Evolutionary conservation across 2,113 vertebrate genomes (phyloP).

Genomic region (Lepisosteus osseus): DNA sequence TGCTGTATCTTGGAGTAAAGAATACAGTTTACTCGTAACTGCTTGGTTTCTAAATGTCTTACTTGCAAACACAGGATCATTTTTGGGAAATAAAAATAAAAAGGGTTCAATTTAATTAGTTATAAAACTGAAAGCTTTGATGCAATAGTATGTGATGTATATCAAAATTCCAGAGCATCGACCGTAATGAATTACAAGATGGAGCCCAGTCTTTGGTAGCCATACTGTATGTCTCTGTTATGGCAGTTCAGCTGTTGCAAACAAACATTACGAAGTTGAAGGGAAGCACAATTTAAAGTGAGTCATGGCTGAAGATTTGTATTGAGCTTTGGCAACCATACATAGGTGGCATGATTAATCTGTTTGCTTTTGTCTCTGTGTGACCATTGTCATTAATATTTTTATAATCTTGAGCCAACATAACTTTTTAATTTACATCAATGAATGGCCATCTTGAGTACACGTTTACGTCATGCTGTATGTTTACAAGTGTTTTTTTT

Average conservation of each 20-base stretch:
- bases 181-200: constrained; percentile 1
- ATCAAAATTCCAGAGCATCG: constrained; percentile 26
- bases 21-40: no score
- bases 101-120: constrained; percentile 10
- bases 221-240: neutral
- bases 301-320: constrained; percentile 2
- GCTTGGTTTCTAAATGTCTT: no score
- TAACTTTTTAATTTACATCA: constrained; percentile 27
- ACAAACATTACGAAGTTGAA: neutral
- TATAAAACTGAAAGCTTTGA: constrained; percentile 5
- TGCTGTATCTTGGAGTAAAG: no score
- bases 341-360: constrained; percentile 17
- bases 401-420: constrained; percentile 22
- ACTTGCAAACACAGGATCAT: no score
- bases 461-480: constrained; percentile 9
- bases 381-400: constrained; percentile 12
- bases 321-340: neutral
- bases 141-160: constrained; percentile 4
- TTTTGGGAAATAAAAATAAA: no score
- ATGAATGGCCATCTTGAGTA: constrained; percentile 17
- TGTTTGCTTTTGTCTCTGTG: neutral
- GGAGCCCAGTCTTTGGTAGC: neutral
- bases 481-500: constrained; percentile 10
- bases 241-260: neutral
- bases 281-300: neutral